Base-by-base conservation (phyloP, 2,888 invertebrate genomes). In the Cremastobaeus sp. region DNA sequence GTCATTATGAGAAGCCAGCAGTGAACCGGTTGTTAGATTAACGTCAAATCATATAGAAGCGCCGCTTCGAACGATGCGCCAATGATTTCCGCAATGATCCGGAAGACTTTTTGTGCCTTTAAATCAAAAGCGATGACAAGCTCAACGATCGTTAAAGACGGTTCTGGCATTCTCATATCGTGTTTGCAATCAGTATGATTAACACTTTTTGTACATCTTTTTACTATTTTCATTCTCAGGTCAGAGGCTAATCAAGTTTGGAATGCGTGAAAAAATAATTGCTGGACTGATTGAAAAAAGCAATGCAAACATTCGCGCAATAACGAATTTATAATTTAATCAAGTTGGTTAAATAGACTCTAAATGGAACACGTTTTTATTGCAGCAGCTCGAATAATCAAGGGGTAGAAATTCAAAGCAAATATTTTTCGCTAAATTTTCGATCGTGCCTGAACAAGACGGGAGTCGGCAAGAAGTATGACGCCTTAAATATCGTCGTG, bases 1-100 rank as follows among this genome's bases (percentile, higher is more conserved):
- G 77, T 80, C 78, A 82, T 82, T 80, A 82, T 77, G 77, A 75
- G 78, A 79, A 72, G 39, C 64, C 70, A 75, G 72, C 77, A 77
- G 74, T 74, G 78, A 76, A 76, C 76, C 74, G 77, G 74, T 76
- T 76, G 76, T 75, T 77, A 79, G 78, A 78, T 78, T 79, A 79
- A 78, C 76, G 76, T 79, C 77, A 80, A 81, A 82, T 82, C 79
- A 77, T 79, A 74, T 68, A 66, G 65, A 68, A 75, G 68, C 71
- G 68, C 54, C 62, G 48, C 21, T 37, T 21, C 25, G 50, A 69
- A 47, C 57, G 74, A 72, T 69, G 62, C 70, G 62, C 54, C 73
- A 47, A 76, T 76, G 71, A 74, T 76, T 76, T 77, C 74, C 74
- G 68, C 55, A 52, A 69, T 71, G 60, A 71, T 76, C 71, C 77